phyloP scores from a whole-genome alignment of 1,140 invertebrate genomes.

The Seison nebaliae region DNA sequence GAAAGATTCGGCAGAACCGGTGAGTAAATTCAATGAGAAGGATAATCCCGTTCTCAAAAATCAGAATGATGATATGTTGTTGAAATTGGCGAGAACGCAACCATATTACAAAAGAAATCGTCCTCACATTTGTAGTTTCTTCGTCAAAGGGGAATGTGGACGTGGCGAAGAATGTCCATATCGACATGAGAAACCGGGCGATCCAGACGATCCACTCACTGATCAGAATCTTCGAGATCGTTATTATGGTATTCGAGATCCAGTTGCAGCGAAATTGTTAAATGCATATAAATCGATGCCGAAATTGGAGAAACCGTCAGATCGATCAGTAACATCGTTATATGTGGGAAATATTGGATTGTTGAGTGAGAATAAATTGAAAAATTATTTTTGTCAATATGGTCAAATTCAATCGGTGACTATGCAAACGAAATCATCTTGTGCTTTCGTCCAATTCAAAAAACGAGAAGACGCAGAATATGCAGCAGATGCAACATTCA shows the following conservation, averaged over 20 bases:
- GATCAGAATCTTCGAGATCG: conserved; percentile 97
- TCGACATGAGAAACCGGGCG: conserved; percentile 89
- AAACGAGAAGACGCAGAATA: conserved; percentile 57
- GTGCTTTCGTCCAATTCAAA: conserved; percentile 89
- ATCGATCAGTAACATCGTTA: conserved; percentile 74
- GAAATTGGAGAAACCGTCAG: conserved; percentile 70
- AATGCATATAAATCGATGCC: conserved; percentile 66
- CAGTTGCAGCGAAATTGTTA: conserved; percentile 87
- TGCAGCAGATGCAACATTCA: conserved; percentile 81
- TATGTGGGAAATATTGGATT: conserved; percentile 50
- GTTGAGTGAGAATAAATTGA: conserved; percentile 1
- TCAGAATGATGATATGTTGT: conserved; percentile 50
- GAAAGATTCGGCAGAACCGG: conserved; percentile 1
- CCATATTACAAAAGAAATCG: conserved; percentile 95
- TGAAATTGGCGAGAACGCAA: conserved; percentile 73
- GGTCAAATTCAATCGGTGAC: conserved; percentile 85
- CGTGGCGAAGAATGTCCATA: conserved; percentile 97
- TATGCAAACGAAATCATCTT: conserved; percentile 66
- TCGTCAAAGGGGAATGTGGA: conserved; percentile 97
- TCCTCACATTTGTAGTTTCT: conserved; percentile 97
- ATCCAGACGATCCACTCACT: conserved; percentile 90
- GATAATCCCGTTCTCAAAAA: too few relatives aligned
- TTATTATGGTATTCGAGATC: conserved; percentile 94
- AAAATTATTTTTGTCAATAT: conserved; percentile 76
- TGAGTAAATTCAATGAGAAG: conserved; percentile 15